Evolutionary conservation across 2,888 invertebrate genomes (phyloP).

Genomic region (Hoplodrina ambigua): DNA sequence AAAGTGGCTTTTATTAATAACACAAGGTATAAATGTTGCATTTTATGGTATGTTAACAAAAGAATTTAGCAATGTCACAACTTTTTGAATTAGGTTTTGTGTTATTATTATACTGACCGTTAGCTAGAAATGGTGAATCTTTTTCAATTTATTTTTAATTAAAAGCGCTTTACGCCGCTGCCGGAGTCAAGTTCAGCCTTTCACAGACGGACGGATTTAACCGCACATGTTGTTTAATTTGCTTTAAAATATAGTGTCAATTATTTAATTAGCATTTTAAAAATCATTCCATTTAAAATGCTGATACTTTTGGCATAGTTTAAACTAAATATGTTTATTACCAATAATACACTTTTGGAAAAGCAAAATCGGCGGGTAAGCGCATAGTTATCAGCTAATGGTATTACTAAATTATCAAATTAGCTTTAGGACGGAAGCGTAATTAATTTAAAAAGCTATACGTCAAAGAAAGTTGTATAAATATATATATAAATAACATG

Average conservation of each 20-base stretch:
- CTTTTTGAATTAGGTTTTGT: slow-evolving; percentile 13
- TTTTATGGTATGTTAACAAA: slow-evolving; percentile 20
- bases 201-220: slow-evolving; percentile 77
- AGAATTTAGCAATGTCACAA: slow-evolving; percentile 14
- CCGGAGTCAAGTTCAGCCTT: slow-evolving; percentile 72
- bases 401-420: slow-evolving; percentile 57
- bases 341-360: not conserved
- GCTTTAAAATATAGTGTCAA: slow-evolving; percentile 56
- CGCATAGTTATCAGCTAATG: slow-evolving; percentile 35
- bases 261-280: slow-evolving; percentile 35
- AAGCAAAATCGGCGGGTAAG: slow-evolving; percentile 14
- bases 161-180: slow-evolving; percentile 63
- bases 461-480: slow-evolving; percentile 30
- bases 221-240: slow-evolving; percentile 70
- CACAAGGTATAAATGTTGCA: slow-evolving; percentile 20
- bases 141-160: slow-evolving; percentile 64
- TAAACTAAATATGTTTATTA: not conserved
- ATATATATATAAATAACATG: slow-evolving; percentile 18
- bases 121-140: slow-evolving; percentile 48
- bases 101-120: slow-evolving; percentile 36
- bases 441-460: slow-evolving; percentile 66
- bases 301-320: slow-evolving; percentile 36
- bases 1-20: slow-evolving; percentile 28
- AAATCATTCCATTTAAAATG: slow-evolving; percentile 20
- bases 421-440: slow-evolving; percentile 75